phyloP scores from a whole-genome alignment of 1,140 invertebrate species.

The Nasonia longicornis region DNA sequence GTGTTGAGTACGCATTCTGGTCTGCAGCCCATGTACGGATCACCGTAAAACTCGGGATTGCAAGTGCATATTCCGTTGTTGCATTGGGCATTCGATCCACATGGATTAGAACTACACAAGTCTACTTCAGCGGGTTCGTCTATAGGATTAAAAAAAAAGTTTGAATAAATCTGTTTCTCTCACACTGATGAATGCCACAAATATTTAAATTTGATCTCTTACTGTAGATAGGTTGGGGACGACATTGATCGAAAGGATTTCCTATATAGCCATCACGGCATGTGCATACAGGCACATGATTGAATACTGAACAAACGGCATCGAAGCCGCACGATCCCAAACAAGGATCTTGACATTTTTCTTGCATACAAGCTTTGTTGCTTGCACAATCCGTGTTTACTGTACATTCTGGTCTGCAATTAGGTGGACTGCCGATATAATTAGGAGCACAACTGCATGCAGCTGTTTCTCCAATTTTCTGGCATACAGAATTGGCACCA shows the following conservation, averaged over 20 bases:
- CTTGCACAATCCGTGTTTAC: conserved; percentile 79
- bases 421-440: conserved; percentile 79
- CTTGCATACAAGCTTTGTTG: conserved; percentile 76
- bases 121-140: conserved; percentile 57
- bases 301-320: conserved; percentile 76
- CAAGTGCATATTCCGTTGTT: conserved; percentile 75
- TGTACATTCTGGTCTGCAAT: conserved; percentile 80
- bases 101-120: conserved; percentile 77
- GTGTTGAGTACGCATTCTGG: conserved; percentile 78
- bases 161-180: conserved; percentile 14
- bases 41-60: conserved; percentile 76
- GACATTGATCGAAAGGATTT: conserved; percentile 76
- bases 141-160: background rate
- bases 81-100: conserved; percentile 76
- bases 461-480: conserved; percentile 72
- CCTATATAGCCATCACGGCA: conserved; percentile 77
- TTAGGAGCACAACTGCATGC: conserved; percentile 77
- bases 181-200: background rate
- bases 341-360: conserved; percentile 80
- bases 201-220: conserved; percentile 38
- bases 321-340: conserved; percentile 76
- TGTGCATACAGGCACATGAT: conserved; percentile 77
- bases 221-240: conserved; percentile 68
- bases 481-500: conserved; percentile 78
- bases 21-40: conserved; percentile 77